phyloP scores from a whole-genome alignment of 2,888 invertebrate genomes.

The Perizoma affinitatum region DNA sequence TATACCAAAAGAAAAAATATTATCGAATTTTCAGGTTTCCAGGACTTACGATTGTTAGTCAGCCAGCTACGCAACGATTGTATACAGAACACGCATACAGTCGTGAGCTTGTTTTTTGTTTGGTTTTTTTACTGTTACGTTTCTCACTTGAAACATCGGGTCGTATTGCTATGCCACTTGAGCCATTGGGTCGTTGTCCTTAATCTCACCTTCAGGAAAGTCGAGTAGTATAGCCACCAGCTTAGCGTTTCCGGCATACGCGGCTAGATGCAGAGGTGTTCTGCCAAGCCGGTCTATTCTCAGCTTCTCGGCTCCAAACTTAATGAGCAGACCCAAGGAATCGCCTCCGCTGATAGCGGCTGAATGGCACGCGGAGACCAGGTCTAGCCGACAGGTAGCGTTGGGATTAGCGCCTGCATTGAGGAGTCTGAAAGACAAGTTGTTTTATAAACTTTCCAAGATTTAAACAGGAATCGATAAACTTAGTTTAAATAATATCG shows the following conservation, averaged over 20 bases:
- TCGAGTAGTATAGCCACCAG: conserved; percentile 73
- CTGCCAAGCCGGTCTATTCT: conserved; percentile 71
- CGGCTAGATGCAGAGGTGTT: conserved; percentile 78
- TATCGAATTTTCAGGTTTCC: no score
- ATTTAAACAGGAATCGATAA: no score
- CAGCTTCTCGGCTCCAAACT: conserved; percentile 71
- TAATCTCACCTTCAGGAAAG: conserved; percentile 67
- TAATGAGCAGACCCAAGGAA: conserved; percentile 66
- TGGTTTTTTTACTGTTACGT: no score
- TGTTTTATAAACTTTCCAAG: no score
- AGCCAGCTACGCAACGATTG: no score
- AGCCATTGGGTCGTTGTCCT: no score
- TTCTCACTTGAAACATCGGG: neutral
- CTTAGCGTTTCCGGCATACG: conserved; percentile 71
- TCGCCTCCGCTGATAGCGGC: conserved; percentile 72
- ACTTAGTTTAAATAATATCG: no score
- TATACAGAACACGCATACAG: no score
- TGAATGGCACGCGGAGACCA: conserved; percentile 75
- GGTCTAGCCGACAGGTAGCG: conserved; percentile 73
- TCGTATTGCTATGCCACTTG: neutral
- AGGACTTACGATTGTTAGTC: no score
- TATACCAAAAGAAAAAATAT: no score
- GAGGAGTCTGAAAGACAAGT: conserved; percentile 59
- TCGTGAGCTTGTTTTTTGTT: no score
- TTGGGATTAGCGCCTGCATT: conserved; percentile 77